Conservation (phyloP, 2,888 invertebrate species). For the Ectemnius cavifrons region DNA sequence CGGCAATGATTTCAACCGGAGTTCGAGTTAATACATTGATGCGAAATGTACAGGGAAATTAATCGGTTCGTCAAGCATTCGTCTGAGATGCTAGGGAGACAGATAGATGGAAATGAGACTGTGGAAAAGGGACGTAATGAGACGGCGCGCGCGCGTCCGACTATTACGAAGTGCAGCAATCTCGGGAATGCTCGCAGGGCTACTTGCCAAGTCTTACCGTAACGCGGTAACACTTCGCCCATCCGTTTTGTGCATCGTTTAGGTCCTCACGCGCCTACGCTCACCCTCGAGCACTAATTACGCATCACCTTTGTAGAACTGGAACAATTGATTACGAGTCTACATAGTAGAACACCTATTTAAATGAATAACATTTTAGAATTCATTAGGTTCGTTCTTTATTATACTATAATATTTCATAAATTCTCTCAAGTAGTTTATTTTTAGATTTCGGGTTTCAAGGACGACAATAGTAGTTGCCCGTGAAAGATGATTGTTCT, state of each 20-base stretch:
- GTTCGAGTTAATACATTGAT: not conserved
- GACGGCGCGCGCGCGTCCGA: slow-evolving; percentile 47
- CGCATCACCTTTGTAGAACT: not conserved
- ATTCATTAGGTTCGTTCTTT: too few relatives aligned
- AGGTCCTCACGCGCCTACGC: slow-evolving; percentile 20
- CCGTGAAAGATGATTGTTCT: not conserved
- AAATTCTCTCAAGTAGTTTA: not conserved
- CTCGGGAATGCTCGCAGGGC: slow-evolving; percentile 68
- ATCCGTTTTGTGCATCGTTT: slow-evolving; percentile 53
- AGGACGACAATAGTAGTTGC: not conserved
- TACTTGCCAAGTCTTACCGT: slow-evolving; percentile 71
- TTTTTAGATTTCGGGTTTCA: too few relatives aligned
- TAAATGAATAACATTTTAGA: too few relatives aligned
- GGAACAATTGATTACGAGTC: not conserved
- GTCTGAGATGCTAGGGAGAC: not conserved
- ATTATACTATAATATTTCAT: too few relatives aligned
- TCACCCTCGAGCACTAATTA: not conserved
- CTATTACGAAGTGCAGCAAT: slow-evolving; percentile 72
- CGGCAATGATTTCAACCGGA: not conserved
- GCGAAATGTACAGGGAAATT: not conserved
- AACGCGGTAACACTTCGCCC: slow-evolving; percentile 66
- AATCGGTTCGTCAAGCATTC: not conserved
- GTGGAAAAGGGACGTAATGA: slow-evolving; percentile 50
- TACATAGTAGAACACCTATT: too few relatives aligned
- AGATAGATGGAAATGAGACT: slow-evolving; percentile 33